Evolutionary conservation across 2,888 invertebrate genomes (phyloP).

Genomic region (Gandaritis pyraliata): DNA sequence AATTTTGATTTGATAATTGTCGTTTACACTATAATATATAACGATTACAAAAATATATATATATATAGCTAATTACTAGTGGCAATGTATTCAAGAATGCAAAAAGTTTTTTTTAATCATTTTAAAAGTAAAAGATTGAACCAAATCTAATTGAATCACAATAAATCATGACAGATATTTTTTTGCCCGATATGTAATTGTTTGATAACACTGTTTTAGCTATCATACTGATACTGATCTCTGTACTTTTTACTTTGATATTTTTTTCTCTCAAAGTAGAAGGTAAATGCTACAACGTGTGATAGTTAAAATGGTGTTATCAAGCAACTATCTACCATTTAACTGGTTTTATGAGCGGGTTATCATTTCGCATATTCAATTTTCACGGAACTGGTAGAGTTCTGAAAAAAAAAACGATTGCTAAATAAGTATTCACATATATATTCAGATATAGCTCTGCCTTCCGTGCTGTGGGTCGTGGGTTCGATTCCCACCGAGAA

Average conservation of each 20-base stretch:
- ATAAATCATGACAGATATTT: no score
- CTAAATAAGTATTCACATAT: no score
- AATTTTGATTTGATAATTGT: slow-evolving; percentile 21
- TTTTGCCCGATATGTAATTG: no score
- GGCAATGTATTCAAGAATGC: slow-evolving; percentile 47
- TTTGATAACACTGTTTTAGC: not conserved
- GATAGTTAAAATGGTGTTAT: not conserved
- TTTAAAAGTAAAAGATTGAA: not conserved
- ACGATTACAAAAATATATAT: slow-evolving; percentile 32
- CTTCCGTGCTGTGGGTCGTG: no score
- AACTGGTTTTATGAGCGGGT: not conserved
- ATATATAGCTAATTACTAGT: slow-evolving; percentile 45
- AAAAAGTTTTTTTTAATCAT: slow-evolving; percentile 11
- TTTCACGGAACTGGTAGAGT: not conserved
- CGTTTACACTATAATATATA: slow-evolving; percentile 24
- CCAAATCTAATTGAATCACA: not conserved
- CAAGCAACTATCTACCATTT: not conserved
- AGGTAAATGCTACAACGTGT: not conserved
- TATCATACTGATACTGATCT: not conserved
- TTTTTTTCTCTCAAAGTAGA: no score
- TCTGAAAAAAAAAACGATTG: slow-evolving; percentile 13
- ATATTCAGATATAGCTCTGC: no score
- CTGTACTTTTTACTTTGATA: no score
- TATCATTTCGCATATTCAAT: not conserved
- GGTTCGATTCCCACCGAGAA: no score